These are phyloP conservation scores for Helicoverpa zea DNA, from an alignment of 1,140 invertebrate species.

Conservation along the genomic window DNA sequence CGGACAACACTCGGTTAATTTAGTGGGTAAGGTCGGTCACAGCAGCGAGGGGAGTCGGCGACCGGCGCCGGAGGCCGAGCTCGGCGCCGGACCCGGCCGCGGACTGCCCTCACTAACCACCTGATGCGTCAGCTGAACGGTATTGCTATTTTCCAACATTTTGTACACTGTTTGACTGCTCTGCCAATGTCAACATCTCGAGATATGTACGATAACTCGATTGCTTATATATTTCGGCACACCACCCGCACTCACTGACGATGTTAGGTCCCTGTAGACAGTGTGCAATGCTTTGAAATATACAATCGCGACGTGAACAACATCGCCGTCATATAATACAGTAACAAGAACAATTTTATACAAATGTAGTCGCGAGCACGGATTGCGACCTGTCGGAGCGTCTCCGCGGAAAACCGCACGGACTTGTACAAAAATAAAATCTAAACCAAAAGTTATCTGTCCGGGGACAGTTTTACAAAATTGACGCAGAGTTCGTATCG, in stretches of 20 bases:
- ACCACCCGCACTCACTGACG: conserved; percentile 38
- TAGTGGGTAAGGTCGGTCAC: conserved; percentile 33
- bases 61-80: not conserved
- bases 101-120: conserved; percentile 14
- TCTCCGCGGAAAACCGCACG: conserved; percentile 33
- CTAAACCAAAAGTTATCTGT: conserved; percentile 42
- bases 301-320: conserved; percentile 39
- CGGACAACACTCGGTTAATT: conserved; percentile 41
- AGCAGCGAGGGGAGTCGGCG: conserved; percentile 11
- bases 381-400: conserved; percentile 29
- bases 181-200: conserved; percentile 36
- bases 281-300: conserved; percentile 34
- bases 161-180: conserved; percentile 44
- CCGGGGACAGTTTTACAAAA: conserved; percentile 38
- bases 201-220: conserved; percentile 43
- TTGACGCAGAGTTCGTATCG: conserved; percentile 39
- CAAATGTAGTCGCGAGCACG: conserved; percentile 34
- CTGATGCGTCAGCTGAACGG: conserved; percentile 30
- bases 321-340: conserved; percentile 41
- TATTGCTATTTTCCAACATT: conserved; percentile 46
- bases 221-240: conserved; percentile 24
- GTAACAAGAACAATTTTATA: conserved; percentile 42
- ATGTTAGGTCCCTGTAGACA: conserved; percentile 33
- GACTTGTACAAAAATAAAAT: conserved; percentile 44
- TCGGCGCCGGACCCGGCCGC: not conserved